Conservation (phyloP, 1,140 invertebrate species). For the Gonioctena quinquepunctata region DNA sequence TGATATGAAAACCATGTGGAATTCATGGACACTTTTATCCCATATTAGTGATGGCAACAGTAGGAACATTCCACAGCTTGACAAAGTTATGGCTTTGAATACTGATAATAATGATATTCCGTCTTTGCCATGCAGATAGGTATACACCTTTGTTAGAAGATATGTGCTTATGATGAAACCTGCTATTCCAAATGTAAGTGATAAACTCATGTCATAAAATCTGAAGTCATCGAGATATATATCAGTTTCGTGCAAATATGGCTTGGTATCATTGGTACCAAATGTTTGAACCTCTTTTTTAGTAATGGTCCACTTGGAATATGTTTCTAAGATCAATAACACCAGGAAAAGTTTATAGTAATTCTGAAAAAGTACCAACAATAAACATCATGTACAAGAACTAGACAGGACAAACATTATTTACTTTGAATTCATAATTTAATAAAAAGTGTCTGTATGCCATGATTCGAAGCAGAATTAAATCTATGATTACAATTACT, state of each 20-base stretch:
- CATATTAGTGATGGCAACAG: constrained; percentile 60
- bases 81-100: constrained; percentile 56
- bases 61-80: constrained; percentile 58
- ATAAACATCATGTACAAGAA: no score
- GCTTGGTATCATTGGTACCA: constrained; percentile 36
- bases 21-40: constrained; percentile 54
- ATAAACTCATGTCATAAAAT: constrained; percentile 49
- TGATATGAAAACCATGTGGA: constrained; percentile 46
- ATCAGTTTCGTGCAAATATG: constrained; percentile 48
- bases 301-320: constrained; percentile 58
- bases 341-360: constrained; percentile 67
- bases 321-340: constrained; percentile 63
- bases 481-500: constrained; percentile 80
- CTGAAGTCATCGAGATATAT: constrained; percentile 43
- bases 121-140: constrained; percentile 23
- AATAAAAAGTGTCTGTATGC: constrained; percentile 83
- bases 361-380: constrained; percentile 55
- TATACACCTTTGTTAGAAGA: constrained; percentile 40
- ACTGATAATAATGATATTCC: constrained; percentile 32
- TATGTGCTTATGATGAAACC: constrained; percentile 37
- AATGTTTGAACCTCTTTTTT: constrained; percentile 34
- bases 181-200: constrained; percentile 42
- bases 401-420: no score
- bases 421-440: constrained; percentile 73
- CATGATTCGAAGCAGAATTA: constrained; percentile 74